Conservation (phyloP, 2,888 invertebrate genomes). For the Pilophorus perplexus region DNA sequence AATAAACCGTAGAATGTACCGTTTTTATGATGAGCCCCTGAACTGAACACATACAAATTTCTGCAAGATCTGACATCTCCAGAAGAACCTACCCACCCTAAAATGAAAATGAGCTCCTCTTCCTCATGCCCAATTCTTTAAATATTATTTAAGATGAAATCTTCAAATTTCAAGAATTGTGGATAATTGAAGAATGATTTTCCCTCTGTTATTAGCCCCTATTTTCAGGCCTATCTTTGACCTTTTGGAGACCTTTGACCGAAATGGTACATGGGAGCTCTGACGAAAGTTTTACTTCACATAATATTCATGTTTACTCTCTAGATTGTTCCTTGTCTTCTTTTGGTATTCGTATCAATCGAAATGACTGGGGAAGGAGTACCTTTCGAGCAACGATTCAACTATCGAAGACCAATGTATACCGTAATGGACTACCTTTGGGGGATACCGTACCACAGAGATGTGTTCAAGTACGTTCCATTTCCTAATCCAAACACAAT, state of each 20-base stretch:
- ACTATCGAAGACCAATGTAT: slow-evolving; percentile 94
- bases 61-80: too few relatives aligned
- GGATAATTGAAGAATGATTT: too few relatives aligned
- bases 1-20: too few relatives aligned
- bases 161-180: too few relatives aligned
- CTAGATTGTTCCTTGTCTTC: slow-evolving; percentile 73
- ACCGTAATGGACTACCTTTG: slow-evolving; percentile 88
- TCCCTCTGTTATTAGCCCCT: neutral
- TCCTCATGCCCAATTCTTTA: too few relatives aligned
- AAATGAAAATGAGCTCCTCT: too few relatives aligned
- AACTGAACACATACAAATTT: too few relatives aligned
- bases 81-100: too few relatives aligned
- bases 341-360: slow-evolving; percentile 94
- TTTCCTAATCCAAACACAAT: slow-evolving; percentile 6
- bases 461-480: slow-evolving; percentile 67
- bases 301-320: slow-evolving; percentile 20
- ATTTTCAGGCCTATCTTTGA: neutral
- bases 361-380: slow-evolving; percentile 97
- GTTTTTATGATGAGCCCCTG: too few relatives aligned
- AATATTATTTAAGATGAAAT: too few relatives aligned
- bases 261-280: neutral
- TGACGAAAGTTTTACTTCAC: neutral
- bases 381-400: slow-evolving; percentile 95
- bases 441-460: slow-evolving; percentile 73
- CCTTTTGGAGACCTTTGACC: neutral